A percentile compares a stretch with the other conserved stretches of the same genome.
These are phyloP conservation scores for Macquaria australasica DNA, from an alignment of 2,113 vertebrate genomes.

Conservation along the genomic window DNA sequence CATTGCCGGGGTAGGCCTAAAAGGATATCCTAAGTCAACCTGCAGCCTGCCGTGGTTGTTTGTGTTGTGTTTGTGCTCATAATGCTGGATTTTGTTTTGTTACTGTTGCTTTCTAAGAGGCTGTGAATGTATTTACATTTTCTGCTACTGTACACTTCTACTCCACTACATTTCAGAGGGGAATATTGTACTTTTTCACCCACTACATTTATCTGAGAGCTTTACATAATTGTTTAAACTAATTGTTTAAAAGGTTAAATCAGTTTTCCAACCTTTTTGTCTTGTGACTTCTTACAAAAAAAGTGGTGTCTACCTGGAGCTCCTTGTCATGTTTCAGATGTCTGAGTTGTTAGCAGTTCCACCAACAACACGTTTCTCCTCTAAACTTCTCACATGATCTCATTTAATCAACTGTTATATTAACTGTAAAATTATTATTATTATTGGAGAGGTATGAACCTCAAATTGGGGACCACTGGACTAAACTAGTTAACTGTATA, in stretches of 20 bases:
- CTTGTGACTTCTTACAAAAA: not conserved
- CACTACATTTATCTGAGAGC: not conserved
- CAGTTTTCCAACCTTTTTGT: not conserved
- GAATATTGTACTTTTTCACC: not conserved
- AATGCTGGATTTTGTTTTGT: not conserved
- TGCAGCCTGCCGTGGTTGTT: not conserved
- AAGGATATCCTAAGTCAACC: not conserved
- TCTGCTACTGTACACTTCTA: not conserved
- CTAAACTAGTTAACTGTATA: no score
- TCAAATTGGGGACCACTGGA: no score
- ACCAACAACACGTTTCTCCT: not conserved
- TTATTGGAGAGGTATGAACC: not conserved
- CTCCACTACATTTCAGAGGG: not conserved
- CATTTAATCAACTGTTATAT: not conserved
- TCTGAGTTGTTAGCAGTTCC: not conserved
- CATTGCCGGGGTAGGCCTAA: not conserved
- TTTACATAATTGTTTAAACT: not conserved
- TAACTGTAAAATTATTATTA: not conserved
- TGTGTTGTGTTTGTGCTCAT: not conserved
- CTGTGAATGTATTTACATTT: not conserved
- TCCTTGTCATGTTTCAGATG: slow-evolving; percentile 6
- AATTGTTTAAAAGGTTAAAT: not conserved
- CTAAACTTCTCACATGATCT: not conserved
- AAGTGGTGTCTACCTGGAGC: not conserved
- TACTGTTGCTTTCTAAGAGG: not conserved